phyloP scores from a whole-genome alignment of 2,888 invertebrate species.

The Bellardia pandia region DNA sequence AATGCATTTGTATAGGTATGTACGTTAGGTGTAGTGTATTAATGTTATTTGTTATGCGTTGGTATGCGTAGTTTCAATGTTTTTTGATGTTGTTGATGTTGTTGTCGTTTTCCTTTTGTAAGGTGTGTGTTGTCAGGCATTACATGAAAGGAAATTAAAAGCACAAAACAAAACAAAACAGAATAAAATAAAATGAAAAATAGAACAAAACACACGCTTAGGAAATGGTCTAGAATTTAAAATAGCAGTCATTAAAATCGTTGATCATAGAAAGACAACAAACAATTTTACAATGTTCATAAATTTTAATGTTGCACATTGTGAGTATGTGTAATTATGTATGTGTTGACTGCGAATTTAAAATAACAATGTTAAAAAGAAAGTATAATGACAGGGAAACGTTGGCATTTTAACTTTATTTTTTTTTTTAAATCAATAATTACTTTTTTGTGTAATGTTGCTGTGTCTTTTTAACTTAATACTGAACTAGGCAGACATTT shows the following conservation, averaged over 20 bases:
- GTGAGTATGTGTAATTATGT: slow-evolving; percentile 9
- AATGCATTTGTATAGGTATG: slow-evolving; percentile 1
- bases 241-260: slow-evolving; percentile 65
- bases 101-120: slow-evolving; percentile 2
- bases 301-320: slow-evolving; percentile 40
- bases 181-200: background rate
- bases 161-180: background rate
- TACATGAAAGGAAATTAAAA: slow-evolving; percentile 56
- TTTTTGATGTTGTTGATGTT: background rate
- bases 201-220: slow-evolving; percentile 26
- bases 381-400: slow-evolving; percentile 12
- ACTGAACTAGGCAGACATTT: background rate
- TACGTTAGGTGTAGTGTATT: background rate
- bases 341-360: background rate
- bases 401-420: slow-evolving; percentile 13
- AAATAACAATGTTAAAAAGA: slow-evolving; percentile 1
- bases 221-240: slow-evolving; percentile 58
- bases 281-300: slow-evolving; percentile 44
- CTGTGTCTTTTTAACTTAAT: background rate
- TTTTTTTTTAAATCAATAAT: background rate
- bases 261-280: slow-evolving; percentile 53
- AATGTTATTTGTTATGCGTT: slow-evolving; percentile 27
- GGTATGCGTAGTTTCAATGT: slow-evolving; percentile 27
- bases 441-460: background rate
- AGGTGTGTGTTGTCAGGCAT: slow-evolving; percentile 40